Base-by-base conservation (phyloP, 1,140 invertebrate species). In the Sogatella furcifera region DNA sequence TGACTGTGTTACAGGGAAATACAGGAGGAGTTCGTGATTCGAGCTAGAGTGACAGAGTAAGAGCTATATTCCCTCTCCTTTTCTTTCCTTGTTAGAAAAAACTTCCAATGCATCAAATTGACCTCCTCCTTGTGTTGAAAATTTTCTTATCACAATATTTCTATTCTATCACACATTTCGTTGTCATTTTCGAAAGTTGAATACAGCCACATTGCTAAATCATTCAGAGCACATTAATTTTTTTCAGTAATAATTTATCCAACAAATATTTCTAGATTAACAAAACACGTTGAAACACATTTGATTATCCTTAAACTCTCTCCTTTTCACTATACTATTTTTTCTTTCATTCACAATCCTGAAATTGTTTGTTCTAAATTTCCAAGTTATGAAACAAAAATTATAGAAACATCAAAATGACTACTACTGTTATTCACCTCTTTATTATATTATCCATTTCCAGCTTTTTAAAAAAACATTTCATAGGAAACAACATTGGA, bases 11-110 rank as follows among this genome's bases (percentile, higher is more conserved):
- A 73, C 84, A 86, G 84, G 83, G 79, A 80, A 75, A 78, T 85
- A 72, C 78, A 77, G 72, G 81, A 85, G 78, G 81, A 81, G 78
- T 86, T 84, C 82, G 81, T 79, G 80, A 81, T 84, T 78, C 83
- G 82, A 78, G 81, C 84, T 76, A 81, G 83, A 81, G 77, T 84
- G 70, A 85, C 82, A 76, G 81, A 84, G 84, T 86, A 85, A 85
- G 79, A 57, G 49, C 52, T 49, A 34, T 52, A 54, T 61, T 56
- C 34, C 28, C 41, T 61, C 21, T 54, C 49, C 22, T 22, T 31
- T 42, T 28, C 21, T 60, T 22, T 41, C 28, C 42, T 19, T 21
- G n/a, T 57, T 21, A 41, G 21, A 57, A 57, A 56, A 41, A 41
- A 41, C 41, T 5, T 57, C 38, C 55, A 15, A 44, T 57, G 34